Conservation (phyloP, 2,888 invertebrate genomes). For the Morpho helenor region DNA sequence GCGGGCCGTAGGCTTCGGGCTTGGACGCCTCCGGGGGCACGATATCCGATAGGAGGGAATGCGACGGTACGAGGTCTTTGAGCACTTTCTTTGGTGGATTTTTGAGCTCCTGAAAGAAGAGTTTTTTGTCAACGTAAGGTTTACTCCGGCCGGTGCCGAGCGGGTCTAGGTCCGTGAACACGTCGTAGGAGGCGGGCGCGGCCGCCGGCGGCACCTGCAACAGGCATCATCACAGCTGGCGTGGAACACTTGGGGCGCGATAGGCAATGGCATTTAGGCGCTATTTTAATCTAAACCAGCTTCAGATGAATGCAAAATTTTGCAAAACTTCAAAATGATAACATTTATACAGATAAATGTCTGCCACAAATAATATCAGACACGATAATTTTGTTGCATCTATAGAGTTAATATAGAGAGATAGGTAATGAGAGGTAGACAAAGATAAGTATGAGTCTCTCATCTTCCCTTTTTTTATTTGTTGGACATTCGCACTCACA, state of each 20-base stretch:
- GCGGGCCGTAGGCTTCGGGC: constrained; percentile 54
- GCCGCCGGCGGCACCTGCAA: constrained; percentile 68
- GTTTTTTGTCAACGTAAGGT: constrained; percentile 96
- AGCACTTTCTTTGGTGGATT: constrained; percentile 96
- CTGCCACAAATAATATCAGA: too few species aligned
- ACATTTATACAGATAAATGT: too few species aligned
- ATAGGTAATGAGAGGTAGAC: too few species aligned
- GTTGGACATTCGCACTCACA: too few species aligned
- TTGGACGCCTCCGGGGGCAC: constrained; percentile 48
- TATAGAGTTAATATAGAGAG: too few species aligned
- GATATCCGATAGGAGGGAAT: constrained; percentile 57
- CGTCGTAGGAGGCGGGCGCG: constrained; percentile 82
- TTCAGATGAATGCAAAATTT: too few species aligned
- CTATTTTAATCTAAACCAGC: too few species aligned
- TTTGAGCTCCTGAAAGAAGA: constrained; percentile 97
- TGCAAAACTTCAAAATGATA: too few species aligned
- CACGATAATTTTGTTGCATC: too few species aligned
- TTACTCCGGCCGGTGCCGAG: constrained; percentile 94
- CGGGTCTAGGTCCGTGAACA: constrained; percentile 96
- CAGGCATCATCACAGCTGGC: constrained; percentile 41
- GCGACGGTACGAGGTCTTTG: constrained; percentile 86
- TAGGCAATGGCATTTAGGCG: too few species aligned
- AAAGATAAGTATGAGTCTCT: too few species aligned
- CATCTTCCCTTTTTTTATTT: too few species aligned
- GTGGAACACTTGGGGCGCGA: constrained; percentile 1